Evolutionary conservation across 2,888 invertebrate genomes (phyloP).

Genomic region (Trachelus troglodyta): DNA sequence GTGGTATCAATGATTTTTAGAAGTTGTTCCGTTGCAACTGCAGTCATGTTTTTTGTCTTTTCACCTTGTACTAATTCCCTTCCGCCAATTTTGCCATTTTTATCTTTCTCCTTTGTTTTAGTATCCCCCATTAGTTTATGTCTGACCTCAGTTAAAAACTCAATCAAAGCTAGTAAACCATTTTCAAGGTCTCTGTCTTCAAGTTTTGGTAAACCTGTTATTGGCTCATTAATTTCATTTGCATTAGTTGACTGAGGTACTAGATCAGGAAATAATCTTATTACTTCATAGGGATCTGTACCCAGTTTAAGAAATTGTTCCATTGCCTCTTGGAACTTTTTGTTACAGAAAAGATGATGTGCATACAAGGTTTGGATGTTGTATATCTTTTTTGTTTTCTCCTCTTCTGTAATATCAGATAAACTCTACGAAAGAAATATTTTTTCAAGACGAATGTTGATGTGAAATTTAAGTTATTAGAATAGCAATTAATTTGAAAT

Average conservation of each 20-base stretch:
- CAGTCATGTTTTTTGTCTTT: slow-evolving; percentile 63
- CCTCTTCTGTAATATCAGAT: slow-evolving; percentile 83
- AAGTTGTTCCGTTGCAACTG: slow-evolving; percentile 72
- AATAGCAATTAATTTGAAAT: slow-evolving; percentile 49
- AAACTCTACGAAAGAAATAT: slow-evolving; percentile 75
- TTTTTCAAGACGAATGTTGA: slow-evolving; percentile 4
- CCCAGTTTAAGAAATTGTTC: slow-evolving; percentile 88
- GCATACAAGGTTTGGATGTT: slow-evolving; percentile 93
- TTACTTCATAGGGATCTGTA: slow-evolving; percentile 95
- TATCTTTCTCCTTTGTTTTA: slow-evolving; percentile 55
- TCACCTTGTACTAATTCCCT: slow-evolving; percentile 42
- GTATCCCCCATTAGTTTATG: slow-evolving; percentile 68
- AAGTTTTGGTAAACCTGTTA: slow-evolving; percentile 71
- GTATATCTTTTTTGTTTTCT: slow-evolving; percentile 83
- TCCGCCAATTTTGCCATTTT: slow-evolving; percentile 45
- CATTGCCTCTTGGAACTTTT: slow-evolving; percentile 91
- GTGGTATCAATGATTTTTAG: slow-evolving; percentile 97
- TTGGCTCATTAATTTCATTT: slow-evolving; percentile 61
- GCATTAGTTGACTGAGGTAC: slow-evolving; percentile 71
- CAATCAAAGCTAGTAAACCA: slow-evolving; percentile 88
- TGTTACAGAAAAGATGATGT: slow-evolving; percentile 89
- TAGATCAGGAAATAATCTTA: slow-evolving; percentile 92
- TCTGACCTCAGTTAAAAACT: slow-evolving; percentile 86
- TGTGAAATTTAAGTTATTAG: slow-evolving; percentile 44
- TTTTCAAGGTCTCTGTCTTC: slow-evolving; percentile 88